Base-by-base conservation (phyloP, 2,888 invertebrate species). In the Drosophila peninsularis region DNA sequence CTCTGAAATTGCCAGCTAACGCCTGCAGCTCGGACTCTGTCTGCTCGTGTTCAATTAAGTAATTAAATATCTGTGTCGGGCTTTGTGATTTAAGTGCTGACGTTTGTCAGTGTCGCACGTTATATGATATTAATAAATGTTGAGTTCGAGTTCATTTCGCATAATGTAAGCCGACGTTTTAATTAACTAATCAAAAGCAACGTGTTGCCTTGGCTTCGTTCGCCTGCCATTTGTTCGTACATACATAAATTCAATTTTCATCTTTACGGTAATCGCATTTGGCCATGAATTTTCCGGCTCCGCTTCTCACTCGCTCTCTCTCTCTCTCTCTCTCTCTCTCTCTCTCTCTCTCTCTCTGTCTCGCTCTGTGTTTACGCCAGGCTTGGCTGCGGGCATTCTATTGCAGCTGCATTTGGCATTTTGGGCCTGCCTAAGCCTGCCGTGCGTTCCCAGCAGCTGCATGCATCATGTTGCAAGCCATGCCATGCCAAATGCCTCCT, bases 151-250 rank as follows among this genome's bases (percentile, higher is more conserved):
- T 88, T 82, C 83, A 85, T 85, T 82, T 55, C 47, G 30, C 17
- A n/a, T 58, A 71, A 71, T 69, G 66, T 72, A 80, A 73, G 71
- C 69, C 66, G 74, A 75, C 72, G 70, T 75, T 88, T 85, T 86
- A 82, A 86, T 86, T 86, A 89, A 89, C 88, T 88, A 86, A 85
- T 88, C 88, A 82, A 62, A 72, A 55, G 55, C 24, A 56, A 58
- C 55, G 54, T 83, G 62, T 24, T 65, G 50, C 62, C 58, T 32
- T 42, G 44, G 49, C 68, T 65, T 50, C 50, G 44, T 34, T n/a
- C 37, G 34, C 34, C 68, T 57, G 14, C 44, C 62, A 58, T 75
- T 63, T 75, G 57, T 57, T 56, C 50, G 44, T 61, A 41, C 45
- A 62, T n/a, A 60, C 71, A 85, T 88, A 88, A 87, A 83, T 84